Evolutionary conservation across 2,888 invertebrate species (phyloP), one percentile per base, ranked within the genome.

Genomic region (Cantharis nigra): DNA sequence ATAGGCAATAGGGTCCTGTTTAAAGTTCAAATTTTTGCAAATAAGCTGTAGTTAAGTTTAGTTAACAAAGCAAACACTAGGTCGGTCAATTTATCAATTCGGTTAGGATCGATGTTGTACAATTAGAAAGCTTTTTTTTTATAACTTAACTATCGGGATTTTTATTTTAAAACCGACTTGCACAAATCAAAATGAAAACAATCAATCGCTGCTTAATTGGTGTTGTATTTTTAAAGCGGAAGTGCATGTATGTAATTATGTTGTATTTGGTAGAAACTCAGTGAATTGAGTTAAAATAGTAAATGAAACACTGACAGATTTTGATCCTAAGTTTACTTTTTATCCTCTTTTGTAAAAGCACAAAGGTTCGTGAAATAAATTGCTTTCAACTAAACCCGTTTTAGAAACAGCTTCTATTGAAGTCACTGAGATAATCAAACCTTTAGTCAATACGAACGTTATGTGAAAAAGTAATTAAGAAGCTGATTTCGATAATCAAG

Each of bases 321-420:
- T 70, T 30, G 67, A 71, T 30, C 67, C 67, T 49, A 65, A 67
- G 75, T 67, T 75, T 75, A 71, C 71, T 75, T 75, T 75, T 75
- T 75, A 75, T 75, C 74, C 75, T 67, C 33, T 65, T 71, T 75
- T 75, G 71, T 75, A 70, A 33, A 33, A 65, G 63, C 71, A 71
- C 74, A 74, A 75, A 75, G 71, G 70, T 74, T 74, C 71, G 71
- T 75, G 70, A 75, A 75, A 75, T 75, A 75, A 75, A 75, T 75
- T 75, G 75, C 75, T 75, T 75, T 70, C 70, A 75, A 75, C 75
- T 75, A 75, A 75, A 75, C 75, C 75, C 75, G 75, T 75, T 75
- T 70, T 71, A 64, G 65, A 23, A 49, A 70, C 63, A 75, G 70
- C 70, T 33, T 75, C 75, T 71, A 75, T 75, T 75, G 75, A 75